Conservation (phyloP, 53 echinoderm and acorn worm species). For the Zoroaster sp. region DNA sequence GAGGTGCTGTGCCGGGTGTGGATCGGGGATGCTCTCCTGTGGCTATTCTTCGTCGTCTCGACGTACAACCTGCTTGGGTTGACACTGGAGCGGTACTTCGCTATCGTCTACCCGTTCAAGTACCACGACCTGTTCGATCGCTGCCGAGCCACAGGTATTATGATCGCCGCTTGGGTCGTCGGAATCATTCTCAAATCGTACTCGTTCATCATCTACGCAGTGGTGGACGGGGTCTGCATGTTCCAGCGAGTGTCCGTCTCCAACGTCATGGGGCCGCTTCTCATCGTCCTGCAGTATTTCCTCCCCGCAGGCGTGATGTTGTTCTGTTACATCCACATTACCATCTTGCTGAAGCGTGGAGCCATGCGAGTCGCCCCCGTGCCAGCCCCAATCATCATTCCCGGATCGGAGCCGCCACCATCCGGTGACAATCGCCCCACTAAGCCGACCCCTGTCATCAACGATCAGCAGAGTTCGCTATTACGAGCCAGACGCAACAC, state of each 20-base stretch:
- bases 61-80: conserved; percentile 82
- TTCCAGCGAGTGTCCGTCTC: background rate
- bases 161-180: conserved; percentile 64
- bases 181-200: conserved; percentile 54
- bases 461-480: conserved; percentile 33
- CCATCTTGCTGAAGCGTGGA: conserved; percentile 52
- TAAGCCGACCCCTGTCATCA: background rate
- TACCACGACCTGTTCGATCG: conserved; percentile 65
- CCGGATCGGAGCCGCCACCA: background rate
- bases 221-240: conserved; percentile 15
- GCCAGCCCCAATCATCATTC: background rate
- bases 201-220: conserved; percentile 1
- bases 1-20: conserved; percentile 82
- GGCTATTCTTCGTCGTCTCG: conserved; percentile 71
- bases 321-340: conserved; percentile 62
- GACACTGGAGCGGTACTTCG: conserved; percentile 80
- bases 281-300: conserved; percentile 78
- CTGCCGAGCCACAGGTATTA: conserved; percentile 19
- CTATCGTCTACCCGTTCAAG: conserved; percentile 74
- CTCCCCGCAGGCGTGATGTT: conserved; percentile 76
- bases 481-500: conserved; percentile 37
- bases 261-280: conserved; percentile 37
- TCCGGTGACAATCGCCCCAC: background rate
- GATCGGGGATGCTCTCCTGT: conserved; percentile 73
- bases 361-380: background rate